Evolutionary conservation across 2,113 vertebrate species (phyloP).

Genomic region (Eidolon helvum): DNA sequence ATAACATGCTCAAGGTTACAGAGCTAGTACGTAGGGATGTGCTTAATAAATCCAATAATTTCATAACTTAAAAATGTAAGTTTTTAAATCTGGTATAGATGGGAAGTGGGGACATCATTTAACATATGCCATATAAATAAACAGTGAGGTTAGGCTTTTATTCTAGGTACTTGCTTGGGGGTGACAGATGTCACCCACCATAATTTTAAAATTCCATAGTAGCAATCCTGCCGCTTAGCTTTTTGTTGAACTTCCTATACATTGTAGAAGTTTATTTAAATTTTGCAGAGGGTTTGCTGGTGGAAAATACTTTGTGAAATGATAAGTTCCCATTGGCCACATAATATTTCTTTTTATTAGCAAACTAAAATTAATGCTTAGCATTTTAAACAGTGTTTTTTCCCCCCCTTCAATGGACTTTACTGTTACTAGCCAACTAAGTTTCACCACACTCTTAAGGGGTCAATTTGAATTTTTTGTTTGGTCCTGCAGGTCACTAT

Average conservation of each 20-base stretch:
- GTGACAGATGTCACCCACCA: neutral
- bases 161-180: neutral
- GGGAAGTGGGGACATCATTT: neutral
- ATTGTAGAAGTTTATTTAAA: neutral
- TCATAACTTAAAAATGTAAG: neutral
- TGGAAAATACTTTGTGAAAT: neutral
- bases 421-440: neutral
- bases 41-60: neutral
- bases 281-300: neutral
- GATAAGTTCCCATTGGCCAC: neutral
- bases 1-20: neutral
- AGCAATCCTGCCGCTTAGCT: neutral
- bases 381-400: neutral
- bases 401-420: neutral
- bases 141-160: neutral
- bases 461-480: neutral
- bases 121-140: neutral
- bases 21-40: neutral
- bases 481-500: neutral
- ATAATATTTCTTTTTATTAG: conserved; percentile 1
- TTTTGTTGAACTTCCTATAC: neutral
- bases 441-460: neutral
- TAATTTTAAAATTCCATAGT: neutral
- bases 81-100: neutral
- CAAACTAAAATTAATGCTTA: conserved; percentile 25